These are phyloP conservation scores for Argynnis bischoffii DNA, from an alignment of 2,888 invertebrate species.

Conservation along the genomic window DNA sequence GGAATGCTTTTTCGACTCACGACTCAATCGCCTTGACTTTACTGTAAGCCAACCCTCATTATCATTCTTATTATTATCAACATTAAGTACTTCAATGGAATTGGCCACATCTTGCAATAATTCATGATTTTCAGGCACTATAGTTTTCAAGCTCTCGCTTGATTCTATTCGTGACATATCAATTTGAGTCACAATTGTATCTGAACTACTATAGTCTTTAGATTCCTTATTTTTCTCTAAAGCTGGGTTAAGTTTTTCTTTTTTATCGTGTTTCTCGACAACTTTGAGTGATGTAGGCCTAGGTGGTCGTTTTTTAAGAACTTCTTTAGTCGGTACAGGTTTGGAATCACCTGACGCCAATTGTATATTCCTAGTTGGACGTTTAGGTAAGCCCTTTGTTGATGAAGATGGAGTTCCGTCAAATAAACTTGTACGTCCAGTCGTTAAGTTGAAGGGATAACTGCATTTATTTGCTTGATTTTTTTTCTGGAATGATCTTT, in stretches of 20 bases:
- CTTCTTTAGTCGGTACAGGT: constrained; percentile 52
- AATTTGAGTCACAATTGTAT: constrained; percentile 77
- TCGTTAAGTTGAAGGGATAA: constrained; percentile 78
- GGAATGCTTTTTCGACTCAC: constrained; percentile 81
- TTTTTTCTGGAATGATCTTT: constrained; percentile 58
- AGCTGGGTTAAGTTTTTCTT: constrained; percentile 51
- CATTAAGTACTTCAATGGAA: constrained; percentile 76
- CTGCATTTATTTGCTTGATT: constrained; percentile 72
- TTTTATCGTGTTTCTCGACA: constrained; percentile 61
- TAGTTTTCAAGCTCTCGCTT: constrained; percentile 74
- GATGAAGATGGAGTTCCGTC: constrained; percentile 51
- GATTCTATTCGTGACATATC: constrained; percentile 76
- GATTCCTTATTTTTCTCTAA: constrained; percentile 65
- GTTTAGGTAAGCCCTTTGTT: constrained; percentile 45
- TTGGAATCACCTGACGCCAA: constrained; percentile 66
- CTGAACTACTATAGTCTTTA: constrained; percentile 79
- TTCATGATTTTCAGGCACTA: constrained; percentile 69
- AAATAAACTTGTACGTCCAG: constrained; percentile 73
- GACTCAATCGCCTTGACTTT: constrained; percentile 85
- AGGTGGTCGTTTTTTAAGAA: constrained; percentile 58
- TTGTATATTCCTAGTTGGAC: constrained; percentile 53
- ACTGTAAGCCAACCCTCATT: constrained; percentile 96
- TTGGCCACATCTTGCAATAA: constrained; percentile 59
- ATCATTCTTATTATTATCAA: constrained; percentile 64
- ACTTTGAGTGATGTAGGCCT: constrained; percentile 65